Evolutionary conservation across 2,797 vertebrate species (phyloP).

Genomic region (Clarias fuscus): DNA sequence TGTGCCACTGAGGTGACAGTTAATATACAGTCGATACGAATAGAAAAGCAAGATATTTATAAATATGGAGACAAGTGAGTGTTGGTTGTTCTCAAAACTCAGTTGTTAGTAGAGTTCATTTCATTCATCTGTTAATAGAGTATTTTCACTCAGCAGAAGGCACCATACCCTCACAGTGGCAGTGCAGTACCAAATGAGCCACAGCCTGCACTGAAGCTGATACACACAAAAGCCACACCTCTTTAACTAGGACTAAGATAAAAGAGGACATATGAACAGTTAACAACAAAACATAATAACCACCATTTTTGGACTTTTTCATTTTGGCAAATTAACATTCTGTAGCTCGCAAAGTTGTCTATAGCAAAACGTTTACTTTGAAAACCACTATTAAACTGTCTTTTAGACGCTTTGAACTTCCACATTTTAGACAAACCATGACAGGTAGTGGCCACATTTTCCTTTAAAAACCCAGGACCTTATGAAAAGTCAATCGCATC

Average conservation of each 20-base stretch:
- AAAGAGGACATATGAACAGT: not conserved
- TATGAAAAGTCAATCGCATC: too few relatives aligned
- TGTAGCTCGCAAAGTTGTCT: too few relatives aligned
- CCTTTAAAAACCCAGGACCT: too few relatives aligned
- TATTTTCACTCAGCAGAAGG: not conserved
- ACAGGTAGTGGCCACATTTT: too few relatives aligned
- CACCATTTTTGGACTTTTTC: too few relatives aligned
- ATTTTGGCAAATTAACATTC: too few relatives aligned
- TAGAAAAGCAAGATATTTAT: not conserved
- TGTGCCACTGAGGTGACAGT: not conserved
- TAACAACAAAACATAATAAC: too few relatives aligned
- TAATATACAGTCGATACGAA: not conserved
- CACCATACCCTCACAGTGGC: not conserved
- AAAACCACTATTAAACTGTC: too few relatives aligned
- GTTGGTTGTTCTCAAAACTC: not conserved
- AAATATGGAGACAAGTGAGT: not conserved
- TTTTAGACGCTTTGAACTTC: too few relatives aligned
- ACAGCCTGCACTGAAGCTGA: not conserved
- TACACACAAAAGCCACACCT: not conserved
- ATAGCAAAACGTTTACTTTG: too few relatives aligned
- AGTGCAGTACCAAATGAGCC: not conserved
- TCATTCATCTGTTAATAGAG: not conserved
- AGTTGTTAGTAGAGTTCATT: not conserved
- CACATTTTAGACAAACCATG: too few relatives aligned
- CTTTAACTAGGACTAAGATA: not conserved